These are phyloP conservation scores for Miltochrista miniata DNA, from an alignment of 2,888 invertebrate genomes.

Conservation along the genomic window DNA sequence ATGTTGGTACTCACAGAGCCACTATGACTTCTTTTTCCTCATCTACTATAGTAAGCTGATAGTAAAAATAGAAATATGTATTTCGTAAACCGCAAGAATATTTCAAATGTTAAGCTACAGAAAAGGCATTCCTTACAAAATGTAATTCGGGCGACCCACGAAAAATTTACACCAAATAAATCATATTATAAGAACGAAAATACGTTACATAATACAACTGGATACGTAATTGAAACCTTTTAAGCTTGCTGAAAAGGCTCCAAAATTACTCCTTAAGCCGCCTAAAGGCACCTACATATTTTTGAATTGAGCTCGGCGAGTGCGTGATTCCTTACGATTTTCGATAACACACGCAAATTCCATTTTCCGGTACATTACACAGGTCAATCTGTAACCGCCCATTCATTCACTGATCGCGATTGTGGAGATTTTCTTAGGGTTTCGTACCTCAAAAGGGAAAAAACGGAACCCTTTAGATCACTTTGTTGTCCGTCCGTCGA, in stretches of 20 bases:
- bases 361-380: conserved; percentile 75
- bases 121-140: no score
- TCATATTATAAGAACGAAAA: no score
- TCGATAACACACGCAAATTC: conserved; percentile 63
- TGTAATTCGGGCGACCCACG: no score
- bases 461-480: no score
- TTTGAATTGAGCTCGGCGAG: conserved; percentile 23
- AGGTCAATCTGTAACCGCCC: conserved; percentile 51
- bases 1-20: no score
- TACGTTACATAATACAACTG: conserved; percentile 1
- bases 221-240: conserved; percentile 38
- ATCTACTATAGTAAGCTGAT: neutral
- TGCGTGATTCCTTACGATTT: conserved; percentile 44
- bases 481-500: no score
- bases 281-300: conserved; percentile 18
- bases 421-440: conserved; percentile 9
- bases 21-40: neutral
- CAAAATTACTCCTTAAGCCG: conserved; percentile 17
- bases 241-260: conserved; percentile 24
- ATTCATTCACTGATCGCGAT: conserved; percentile 30
- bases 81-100: conserved; percentile 8
- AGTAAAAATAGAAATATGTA: conserved; percentile 25
- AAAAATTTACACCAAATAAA: no score
- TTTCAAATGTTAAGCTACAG: no score
- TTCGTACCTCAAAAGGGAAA: no score